Evolutionary conservation across 2,113 vertebrate species (phyloP).

Genomic region (Sminthopsis crassicaudata): DNA sequence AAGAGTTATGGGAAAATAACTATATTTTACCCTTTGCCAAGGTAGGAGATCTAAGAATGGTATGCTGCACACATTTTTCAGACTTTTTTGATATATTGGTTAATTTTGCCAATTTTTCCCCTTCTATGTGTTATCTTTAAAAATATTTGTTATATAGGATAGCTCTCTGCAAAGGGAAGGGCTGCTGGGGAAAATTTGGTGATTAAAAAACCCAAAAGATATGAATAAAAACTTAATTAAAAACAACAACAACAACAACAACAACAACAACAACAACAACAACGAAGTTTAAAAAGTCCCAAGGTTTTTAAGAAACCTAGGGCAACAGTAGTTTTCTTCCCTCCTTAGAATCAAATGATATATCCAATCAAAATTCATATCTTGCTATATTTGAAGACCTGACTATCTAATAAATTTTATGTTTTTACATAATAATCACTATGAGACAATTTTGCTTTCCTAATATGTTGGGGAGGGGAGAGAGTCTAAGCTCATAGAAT

Average conservation of each 20-base stretch:
- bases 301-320: not conserved
- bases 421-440: not conserved
- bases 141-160: not conserved
- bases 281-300: not conserved
- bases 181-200: not conserved
- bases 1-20: not conserved
- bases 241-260: too few relatives aligned
- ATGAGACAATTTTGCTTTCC: not conserved
- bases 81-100: not conserved
- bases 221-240: not conserved
- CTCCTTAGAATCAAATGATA: conserved; percentile 22
- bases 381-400: not conserved
- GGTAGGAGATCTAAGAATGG: not conserved
- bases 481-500: not conserved
- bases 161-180: not conserved
- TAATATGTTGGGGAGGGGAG: not conserved
- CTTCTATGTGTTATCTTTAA: not conserved
- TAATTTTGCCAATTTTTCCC: not conserved
- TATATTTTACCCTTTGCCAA: not conserved
- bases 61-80: not conserved
- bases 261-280: too few relatives aligned
- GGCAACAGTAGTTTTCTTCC: not conserved
- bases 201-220: not conserved
- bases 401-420: not conserved
- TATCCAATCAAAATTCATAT: not conserved